Evolutionary conservation across 2,797 vertebrate genomes (phyloP).

Genomic region (Chloroceryle amazona): DNA sequence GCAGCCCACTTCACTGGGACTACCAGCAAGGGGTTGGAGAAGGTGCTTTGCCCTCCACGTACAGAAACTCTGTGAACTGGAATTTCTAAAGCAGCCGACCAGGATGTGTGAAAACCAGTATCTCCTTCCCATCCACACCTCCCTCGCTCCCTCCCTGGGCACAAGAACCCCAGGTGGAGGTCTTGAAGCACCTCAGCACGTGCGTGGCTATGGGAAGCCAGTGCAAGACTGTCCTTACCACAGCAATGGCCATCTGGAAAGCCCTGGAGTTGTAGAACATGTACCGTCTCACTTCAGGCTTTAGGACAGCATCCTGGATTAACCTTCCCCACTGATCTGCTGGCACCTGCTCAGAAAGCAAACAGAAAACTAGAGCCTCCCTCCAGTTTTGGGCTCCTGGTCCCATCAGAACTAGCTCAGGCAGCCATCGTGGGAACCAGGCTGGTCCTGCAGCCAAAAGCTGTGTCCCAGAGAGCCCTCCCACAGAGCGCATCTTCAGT

Average conservation of each 20-base stretch:
- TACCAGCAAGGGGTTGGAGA: not conserved
- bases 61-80: not conserved
- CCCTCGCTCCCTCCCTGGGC: not conserved
- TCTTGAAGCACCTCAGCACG: not conserved
- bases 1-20: accelerated
- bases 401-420: not conserved
- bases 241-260: slow-evolving; percentile 72
- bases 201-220: accelerated
- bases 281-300: slow-evolving; percentile 79
- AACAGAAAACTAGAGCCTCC: not conserved
- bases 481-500: accelerated
- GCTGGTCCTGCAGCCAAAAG: no score
- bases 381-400: accelerated
- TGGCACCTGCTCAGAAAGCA: slow-evolving; percentile 61
- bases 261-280: slow-evolving; percentile 83
- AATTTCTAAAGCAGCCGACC: not conserved
- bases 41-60: not conserved
- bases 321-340: slow-evolving; percentile 58
- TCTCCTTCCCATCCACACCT: not conserved
- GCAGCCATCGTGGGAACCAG: accelerated
- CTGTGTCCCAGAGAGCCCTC: not conserved
- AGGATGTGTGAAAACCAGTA: accelerated
- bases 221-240: slow-evolving; percentile 66
- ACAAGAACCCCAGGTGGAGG: no score
- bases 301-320: slow-evolving; percentile 75